Percentiles rank a stretch among this genome's conserved stretches.
These are phyloP conservation scores for Dascillus cervinus DNA, from an alignment of 2,888 invertebrate genomes.

Conservation along the genomic window DNA sequence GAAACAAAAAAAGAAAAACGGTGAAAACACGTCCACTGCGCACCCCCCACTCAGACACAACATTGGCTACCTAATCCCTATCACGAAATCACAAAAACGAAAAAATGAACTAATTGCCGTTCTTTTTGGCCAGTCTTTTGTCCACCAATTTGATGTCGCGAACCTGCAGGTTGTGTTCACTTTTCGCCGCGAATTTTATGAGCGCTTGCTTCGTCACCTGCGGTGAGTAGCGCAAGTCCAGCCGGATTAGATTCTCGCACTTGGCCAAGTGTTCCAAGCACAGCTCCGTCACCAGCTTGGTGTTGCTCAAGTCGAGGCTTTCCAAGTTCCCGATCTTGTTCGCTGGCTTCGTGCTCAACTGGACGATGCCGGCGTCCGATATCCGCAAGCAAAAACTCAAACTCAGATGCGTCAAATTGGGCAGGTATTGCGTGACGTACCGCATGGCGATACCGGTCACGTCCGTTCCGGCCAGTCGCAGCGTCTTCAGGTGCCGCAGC, in stretches of 20 bases:
- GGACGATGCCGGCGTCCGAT: constrained; percentile 85
- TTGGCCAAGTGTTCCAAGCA: constrained; percentile 74
- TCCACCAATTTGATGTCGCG: constrained; percentile 72
- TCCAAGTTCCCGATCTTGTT: constrained; percentile 58
- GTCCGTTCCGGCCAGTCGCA: constrained; percentile 80
- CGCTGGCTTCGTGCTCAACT: constrained; percentile 70
- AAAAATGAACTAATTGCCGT: no score
- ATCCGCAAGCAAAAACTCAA: constrained; percentile 80
- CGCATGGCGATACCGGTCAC: constrained; percentile 82
- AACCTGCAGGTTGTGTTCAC: constrained; percentile 69
- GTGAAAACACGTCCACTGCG: no score
- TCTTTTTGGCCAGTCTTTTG: no score
- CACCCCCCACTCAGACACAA: no score
- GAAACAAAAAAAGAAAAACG: no score
- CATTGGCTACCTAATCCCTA: no score
- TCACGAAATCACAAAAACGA: no score
- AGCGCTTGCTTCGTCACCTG: no score
- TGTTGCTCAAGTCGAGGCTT: constrained; percentile 73
- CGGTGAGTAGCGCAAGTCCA: constrained; percentile 75
- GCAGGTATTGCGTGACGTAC: constrained; percentile 68
- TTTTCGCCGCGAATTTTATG: constrained; percentile 76
- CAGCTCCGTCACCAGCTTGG: constrained; percentile 72
- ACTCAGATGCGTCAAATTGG: constrained; percentile 67
- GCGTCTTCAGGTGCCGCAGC: constrained; percentile 65
- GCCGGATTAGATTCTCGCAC: constrained; percentile 62